A percentile compares a stretch with the other conserved stretches of the same genome.
Evolutionary conservation across 2,113 vertebrate species (phyloP).

Genomic region (Aix galericulata): DNA sequence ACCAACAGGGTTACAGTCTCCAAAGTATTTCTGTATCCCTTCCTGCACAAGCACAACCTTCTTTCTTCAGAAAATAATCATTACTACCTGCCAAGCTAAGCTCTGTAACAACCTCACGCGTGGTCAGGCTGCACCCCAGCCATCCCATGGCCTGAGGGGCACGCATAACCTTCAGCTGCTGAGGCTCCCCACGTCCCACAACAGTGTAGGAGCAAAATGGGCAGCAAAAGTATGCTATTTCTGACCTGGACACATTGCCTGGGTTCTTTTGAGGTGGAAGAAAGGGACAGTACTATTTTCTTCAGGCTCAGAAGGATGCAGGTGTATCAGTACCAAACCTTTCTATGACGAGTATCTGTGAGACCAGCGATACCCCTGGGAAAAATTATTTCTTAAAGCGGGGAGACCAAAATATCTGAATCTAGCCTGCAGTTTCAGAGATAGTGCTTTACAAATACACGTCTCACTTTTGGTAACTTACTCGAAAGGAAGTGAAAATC

Average conservation of each 20-base stretch:
- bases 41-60: not conserved
- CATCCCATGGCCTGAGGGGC: not conserved
- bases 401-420: not conserved
- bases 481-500: slow-evolving; percentile 45
- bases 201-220: not conserved
- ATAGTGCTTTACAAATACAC: not conserved
- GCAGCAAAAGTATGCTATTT: not conserved
- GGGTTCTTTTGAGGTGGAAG: not conserved
- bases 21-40: not conserved
- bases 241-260: not conserved
- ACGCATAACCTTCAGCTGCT: not conserved
- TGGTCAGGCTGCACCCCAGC: not conserved
- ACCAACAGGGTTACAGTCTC: not conserved
- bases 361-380: not conserved
- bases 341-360: not conserved
- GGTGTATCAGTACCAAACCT: not conserved
- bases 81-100: not conserved
- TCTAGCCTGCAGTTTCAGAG: not conserved
- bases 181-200: not conserved
- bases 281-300: not conserved
- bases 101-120: not conserved
- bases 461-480: not conserved
- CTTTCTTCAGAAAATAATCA: not conserved
- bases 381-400: not conserved
- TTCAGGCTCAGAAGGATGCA: not conserved